These are phyloP conservation scores for Scomber japonicus DNA, from an alignment of 2,113 vertebrate genomes.

Conservation along the genomic window DNA sequence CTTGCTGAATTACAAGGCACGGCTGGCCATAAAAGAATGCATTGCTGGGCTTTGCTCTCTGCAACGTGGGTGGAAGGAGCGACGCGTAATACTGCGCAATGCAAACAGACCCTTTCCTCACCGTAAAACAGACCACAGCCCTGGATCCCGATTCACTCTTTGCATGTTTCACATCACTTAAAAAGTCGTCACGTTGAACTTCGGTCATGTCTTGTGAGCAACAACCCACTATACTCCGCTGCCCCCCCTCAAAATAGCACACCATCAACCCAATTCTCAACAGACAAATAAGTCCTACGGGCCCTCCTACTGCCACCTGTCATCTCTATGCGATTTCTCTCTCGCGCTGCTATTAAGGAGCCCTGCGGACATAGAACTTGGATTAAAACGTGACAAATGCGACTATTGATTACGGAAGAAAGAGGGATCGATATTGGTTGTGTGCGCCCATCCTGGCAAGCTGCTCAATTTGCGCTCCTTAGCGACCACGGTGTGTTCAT, in stretches of 20 bases:
- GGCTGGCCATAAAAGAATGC: constrained; percentile 12
- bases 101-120: constrained; percentile 79
- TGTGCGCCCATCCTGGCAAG: constrained; percentile 22
- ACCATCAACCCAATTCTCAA: constrained; percentile 61
- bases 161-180: neutral
- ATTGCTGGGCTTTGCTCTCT: constrained; percentile 69
- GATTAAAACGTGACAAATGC: constrained; percentile 57
- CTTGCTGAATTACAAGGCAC: constrained; percentile 28
- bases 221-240: constrained; percentile 24
- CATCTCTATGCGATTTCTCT: constrained; percentile 49
- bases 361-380: constrained; percentile 13
- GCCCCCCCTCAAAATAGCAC: constrained; percentile 59
- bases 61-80: constrained; percentile 83
- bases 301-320: constrained; percentile 75
- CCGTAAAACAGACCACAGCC: constrained; percentile 48
- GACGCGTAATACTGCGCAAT: constrained; percentile 84
- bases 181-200: constrained; percentile 51
- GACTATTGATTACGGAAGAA: constrained; percentile 49
- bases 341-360: constrained; percentile 17
- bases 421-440: constrained; percentile 41
- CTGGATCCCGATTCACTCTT: neutral
- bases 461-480: constrained; percentile 22
- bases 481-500: constrained; percentile 2
- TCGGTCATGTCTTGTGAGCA: constrained; percentile 30
- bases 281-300: constrained; percentile 65